Evolutionary conservation across 2,113 vertebrate genomes (phyloP).

Genomic region (Lepidothrix coronata): DNA sequence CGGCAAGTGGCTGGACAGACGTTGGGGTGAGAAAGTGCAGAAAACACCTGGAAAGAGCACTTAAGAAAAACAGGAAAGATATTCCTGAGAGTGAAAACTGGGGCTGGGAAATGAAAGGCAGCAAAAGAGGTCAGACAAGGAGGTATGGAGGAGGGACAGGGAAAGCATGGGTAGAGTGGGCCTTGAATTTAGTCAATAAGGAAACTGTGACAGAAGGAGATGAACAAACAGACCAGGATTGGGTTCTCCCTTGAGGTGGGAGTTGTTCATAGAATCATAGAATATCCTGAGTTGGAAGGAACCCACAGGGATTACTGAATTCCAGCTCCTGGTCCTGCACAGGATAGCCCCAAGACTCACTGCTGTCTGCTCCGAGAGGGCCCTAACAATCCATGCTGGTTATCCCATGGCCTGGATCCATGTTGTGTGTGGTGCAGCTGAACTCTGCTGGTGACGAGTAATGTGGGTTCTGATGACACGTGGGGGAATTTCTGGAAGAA

Average conservation of each 20-base stretch:
- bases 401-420: background rate
- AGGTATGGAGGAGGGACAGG: background rate
- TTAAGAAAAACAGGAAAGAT: background rate
- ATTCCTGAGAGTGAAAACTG: background rate
- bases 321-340: background rate
- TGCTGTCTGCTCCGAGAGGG: accelerated
- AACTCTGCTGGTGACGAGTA: background rate
- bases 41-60: background rate
- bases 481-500: background rate
- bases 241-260: background rate
- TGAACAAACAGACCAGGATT: background rate
- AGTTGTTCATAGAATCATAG: background rate
- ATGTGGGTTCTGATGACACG: accelerated
- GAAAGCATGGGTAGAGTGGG: background rate
- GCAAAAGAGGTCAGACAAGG: background rate
- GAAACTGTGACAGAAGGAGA: background rate
- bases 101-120: background rate
- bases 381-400: too few relatives aligned
- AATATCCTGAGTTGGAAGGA: background rate
- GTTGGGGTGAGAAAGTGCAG: background rate
- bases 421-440: background rate
- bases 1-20: background rate
- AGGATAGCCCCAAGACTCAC: background rate
- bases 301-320: background rate
- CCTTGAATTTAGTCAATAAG: background rate